Base-by-base conservation (phyloP, 2,888 invertebrate species). In the Drosophila dives region DNA sequence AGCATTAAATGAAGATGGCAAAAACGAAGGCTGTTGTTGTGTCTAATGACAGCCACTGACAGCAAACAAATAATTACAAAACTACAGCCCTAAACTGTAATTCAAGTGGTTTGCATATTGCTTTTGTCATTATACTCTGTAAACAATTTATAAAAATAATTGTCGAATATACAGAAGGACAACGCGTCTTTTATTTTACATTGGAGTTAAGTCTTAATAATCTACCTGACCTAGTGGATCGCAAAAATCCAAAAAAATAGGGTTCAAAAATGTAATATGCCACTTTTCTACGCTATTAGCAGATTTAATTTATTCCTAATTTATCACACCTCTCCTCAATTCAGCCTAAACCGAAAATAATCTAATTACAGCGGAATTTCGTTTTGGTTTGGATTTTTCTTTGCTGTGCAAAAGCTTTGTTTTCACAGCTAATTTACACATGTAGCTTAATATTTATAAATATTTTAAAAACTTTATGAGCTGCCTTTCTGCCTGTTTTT, bases 11-110 rank as follows among this genome's bases (percentile, higher is more conserved):
- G 49, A 45, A 58, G 61, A 72, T 65, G 51, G 72, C 45, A 72
- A 64, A 80, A 79, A 75, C 82, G 81, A 81, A 83, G 75, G 80
- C 75, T 72, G 40, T 23, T n/a, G 49, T 67, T 54, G 58, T n/a
- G 45, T 34, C 66, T 77, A 79, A 79, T 77, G 79, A 66, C 79
- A 79, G 53, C 0, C 53, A 66, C 60, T 63, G 79, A 77, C 71
- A 79, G 79, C 56, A 38, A 55, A 75, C 54, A 64, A 69, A 64
- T 42, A 70, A 49, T 40, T 62, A 40, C 40, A 58, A 70, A 77
- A 76, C 71, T 71, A 63, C 79, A 54, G 34, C 17, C 51, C 45
- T 55, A 55, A 66, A 61, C 45, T 70, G 36, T 75, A 75, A 62
- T 65, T 64, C 65, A 63, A 70, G 62, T 64, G 68, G 51, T 55